These are phyloP conservation scores for Nautilus pompilius DNA, from an alignment of 1,140 invertebrate genomes.

Conservation along the genomic window DNA sequence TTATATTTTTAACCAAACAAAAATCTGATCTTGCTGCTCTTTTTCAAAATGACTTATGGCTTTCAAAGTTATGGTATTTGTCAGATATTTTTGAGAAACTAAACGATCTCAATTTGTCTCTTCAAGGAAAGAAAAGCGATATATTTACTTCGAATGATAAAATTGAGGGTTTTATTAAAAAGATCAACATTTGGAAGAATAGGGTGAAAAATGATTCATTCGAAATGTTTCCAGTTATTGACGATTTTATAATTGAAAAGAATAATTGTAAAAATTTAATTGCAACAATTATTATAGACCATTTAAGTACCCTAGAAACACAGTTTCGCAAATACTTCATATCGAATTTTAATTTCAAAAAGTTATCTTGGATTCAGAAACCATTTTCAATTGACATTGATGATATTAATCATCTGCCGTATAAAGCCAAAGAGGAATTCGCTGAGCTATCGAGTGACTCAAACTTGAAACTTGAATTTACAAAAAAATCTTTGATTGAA, in stretches of 20 bases:
- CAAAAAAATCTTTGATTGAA: background rate
- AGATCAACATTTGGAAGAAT: too few species aligned
- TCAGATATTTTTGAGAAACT: too few species aligned
- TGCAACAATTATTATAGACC: background rate
- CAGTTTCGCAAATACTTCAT: background rate
- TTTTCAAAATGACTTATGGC: too few species aligned
- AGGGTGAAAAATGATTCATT: too few species aligned
- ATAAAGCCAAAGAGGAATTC: background rate
- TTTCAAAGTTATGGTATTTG: too few species aligned
- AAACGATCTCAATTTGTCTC: too few species aligned
- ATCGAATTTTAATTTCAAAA: background rate
- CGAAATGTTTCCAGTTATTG: background rate
- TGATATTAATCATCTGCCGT: background rate
- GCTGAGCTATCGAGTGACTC: conserved; percentile 2
- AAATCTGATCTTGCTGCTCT: too few species aligned
- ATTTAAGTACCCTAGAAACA: background rate
- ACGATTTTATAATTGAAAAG: background rate
- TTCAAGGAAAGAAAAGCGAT: too few species aligned
- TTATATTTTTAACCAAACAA: too few species aligned
- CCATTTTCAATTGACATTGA: background rate
- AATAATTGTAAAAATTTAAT: background rate
- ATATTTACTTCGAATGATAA: too few species aligned
- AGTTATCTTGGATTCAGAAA: conserved; percentile 3
- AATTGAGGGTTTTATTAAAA: too few species aligned
- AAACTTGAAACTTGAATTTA: background rate